Base-by-base conservation (phyloP, 2,797 vertebrate genomes). In the Pithecia hirsuta region DNA sequence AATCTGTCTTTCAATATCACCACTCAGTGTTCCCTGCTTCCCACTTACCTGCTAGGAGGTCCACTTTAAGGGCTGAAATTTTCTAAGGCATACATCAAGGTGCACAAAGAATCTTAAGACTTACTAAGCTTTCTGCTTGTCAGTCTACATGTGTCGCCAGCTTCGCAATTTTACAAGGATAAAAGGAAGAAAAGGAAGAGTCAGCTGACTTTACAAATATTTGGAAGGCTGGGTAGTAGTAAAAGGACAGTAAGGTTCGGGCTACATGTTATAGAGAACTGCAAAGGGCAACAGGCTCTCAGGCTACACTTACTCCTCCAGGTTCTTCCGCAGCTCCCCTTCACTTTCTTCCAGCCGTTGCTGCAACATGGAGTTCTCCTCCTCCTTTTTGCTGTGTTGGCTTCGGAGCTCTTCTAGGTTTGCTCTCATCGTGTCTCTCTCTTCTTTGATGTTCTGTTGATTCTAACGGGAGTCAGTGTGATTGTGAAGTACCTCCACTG, bases 251-350 rank as follows among this genome's bases (percentile, higher is more conserved):
- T 44, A 74, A 57, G n/a, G 36, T 8, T 86, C 52, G 70, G 30
- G 76, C 64, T 52, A 1, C 36, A 11, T 0, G 3, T 0, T 15
- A 9, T 1, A 4, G 24, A 41, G 85, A 83, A 5, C 30, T n/a
- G 26, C 52, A 13, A 46, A 41, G 91, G 61, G 11, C 10, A 11
- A 19, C 33, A n/a, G 46, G 48, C 70, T 39, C 59, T 33, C 13
- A 11, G 39, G 28, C 64, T 11, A 0, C 74, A 99, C 99, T 99
- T 98, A 99, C 99, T 99, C 99, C 89, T 99, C 99, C 33, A 99
- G 98, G 89, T 99, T 99, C 92, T 98, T 98, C 96, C 99, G 99
- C 79, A 99, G 99, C 64, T 99, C 99, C 2, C 97, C 99, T 98
- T 99, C 99, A 0, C 99, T 99, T 97, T 99, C 99, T 85, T 99